phyloP scores from a whole-genome alignment of 2,888 invertebrate species.

The Megaustenia siamemsis region DNA sequence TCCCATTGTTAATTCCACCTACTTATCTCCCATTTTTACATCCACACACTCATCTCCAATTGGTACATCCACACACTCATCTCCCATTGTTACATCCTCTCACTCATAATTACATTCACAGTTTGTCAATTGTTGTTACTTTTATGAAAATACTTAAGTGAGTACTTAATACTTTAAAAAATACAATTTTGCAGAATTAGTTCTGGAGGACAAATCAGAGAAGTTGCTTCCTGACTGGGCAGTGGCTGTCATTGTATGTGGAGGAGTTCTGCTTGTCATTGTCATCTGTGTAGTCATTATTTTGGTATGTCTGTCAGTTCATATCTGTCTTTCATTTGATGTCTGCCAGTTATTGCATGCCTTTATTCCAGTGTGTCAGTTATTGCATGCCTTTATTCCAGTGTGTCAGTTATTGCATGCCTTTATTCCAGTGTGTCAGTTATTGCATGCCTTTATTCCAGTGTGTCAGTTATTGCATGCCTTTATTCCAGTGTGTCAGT shows the following conservation, averaged over 20 bases:
- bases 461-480: too few relatives aligned
- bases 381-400: too few relatives aligned
- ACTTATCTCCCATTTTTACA: not conserved
- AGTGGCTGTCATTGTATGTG: slow-evolving; percentile 67
- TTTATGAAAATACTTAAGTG: too few relatives aligned
- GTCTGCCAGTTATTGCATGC: not conserved
- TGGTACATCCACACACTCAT: not conserved
- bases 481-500: too few relatives aligned
- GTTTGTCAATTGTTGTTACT: not conserved
- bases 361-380: not conserved
- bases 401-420: too few relatives aligned
- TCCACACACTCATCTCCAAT: not conserved
- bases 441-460: too few relatives aligned
- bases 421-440: too few relatives aligned
- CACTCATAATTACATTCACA: not conserved
- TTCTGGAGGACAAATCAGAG: not conserved
- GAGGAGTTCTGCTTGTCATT: slow-evolving; percentile 66
- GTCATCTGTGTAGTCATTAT: slow-evolving; percentile 65
- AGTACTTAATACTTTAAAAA: not conserved
- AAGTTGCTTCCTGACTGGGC: slow-evolving; percentile 44
- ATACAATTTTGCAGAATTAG: not conserved
- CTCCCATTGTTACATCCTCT: not conserved
- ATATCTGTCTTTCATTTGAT: not conserved
- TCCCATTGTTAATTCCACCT: not conserved
- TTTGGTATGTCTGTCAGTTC: slow-evolving; percentile 64